Evolutionary conservation across 2,113 vertebrate genomes (phyloP).

Genomic region (Lepus europaeus): DNA sequence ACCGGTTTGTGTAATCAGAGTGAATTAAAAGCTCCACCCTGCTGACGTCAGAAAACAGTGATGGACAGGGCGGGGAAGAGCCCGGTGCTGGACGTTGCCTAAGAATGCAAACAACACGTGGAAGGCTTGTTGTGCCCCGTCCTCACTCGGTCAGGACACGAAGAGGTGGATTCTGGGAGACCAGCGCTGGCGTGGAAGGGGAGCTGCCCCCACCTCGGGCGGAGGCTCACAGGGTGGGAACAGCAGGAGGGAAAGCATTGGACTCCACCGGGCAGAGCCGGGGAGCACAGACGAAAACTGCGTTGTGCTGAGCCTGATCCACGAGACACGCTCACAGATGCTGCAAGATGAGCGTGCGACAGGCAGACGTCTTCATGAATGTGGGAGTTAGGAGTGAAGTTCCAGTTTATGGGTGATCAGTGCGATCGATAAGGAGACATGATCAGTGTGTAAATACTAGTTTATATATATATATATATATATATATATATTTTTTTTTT

Average conservation of each 20-base stretch:
- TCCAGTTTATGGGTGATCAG: background rate
- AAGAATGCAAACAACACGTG: background rate
- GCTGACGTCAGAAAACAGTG: background rate
- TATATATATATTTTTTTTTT: too few species aligned
- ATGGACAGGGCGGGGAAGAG: background rate
- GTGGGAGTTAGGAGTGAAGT: background rate
- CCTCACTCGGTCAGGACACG: background rate
- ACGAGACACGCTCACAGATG: conserved; percentile 23
- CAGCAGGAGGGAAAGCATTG: background rate
- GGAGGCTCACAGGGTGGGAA: background rate
- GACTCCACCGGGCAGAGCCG: conserved; percentile 9
- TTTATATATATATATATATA: background rate
- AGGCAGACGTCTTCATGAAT: conserved; percentile 1
- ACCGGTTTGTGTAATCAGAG: background rate
- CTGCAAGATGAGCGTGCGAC: background rate
- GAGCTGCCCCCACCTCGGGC: background rate
- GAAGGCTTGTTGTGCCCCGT: background rate
- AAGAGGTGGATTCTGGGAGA: background rate
- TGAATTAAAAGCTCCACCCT: background rate
- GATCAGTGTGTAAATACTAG: background rate
- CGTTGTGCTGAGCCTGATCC: conserved; percentile 36
- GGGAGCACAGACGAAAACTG: conserved; percentile 15
- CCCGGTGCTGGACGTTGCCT: background rate
- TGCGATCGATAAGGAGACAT: background rate
- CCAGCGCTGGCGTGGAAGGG: background rate